These are phyloP conservation scores for Eidolon dupreanum DNA, from an alignment of 2,797 vertebrate species.

Conservation along the genomic window DNA sequence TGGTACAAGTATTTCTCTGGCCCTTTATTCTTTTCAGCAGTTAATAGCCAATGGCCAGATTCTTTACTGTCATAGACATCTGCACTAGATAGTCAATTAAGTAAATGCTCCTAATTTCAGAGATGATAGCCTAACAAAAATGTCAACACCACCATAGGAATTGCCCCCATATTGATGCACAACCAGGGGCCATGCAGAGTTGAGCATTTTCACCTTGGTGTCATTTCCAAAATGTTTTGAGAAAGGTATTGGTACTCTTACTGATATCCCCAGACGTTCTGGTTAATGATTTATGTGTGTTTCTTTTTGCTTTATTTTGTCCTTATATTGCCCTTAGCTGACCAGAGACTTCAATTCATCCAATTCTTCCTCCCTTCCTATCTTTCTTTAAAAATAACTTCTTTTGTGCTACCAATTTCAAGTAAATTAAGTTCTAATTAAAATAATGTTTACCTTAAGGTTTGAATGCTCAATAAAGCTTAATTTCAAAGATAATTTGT, in stretches of 20 bases:
- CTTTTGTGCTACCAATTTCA: slow-evolving; percentile 35
- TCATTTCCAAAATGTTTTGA: not conserved
- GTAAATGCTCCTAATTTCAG: not conserved
- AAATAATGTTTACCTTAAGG: slow-evolving; percentile 42
- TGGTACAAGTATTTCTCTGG: not conserved
- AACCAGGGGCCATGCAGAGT: not conserved
- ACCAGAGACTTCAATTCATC: not conserved
- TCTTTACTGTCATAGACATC: not conserved
- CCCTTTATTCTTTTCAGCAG: not conserved
- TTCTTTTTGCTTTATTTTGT: not conserved
- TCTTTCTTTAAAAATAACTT: not conserved
- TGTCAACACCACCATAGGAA: not conserved
- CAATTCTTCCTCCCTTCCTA: not conserved
- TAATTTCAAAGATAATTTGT: slow-evolving; percentile 40
- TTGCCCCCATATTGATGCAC: not conserved
- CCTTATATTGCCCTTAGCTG: not conserved
- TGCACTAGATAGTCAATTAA: not conserved
- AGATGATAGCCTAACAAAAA: not conserved
- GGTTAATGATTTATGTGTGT: not conserved
- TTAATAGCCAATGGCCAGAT: not conserved
- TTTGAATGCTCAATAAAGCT: slow-evolving; percentile 38
- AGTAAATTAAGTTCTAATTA: slow-evolving; percentile 48
- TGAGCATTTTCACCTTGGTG: not conserved
- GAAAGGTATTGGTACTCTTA: not conserved
- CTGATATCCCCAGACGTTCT: not conserved